Percentiles rank a stretch among this genome's conserved stretches.
phyloP scores from a whole-genome alignment of 92 coral and sea anemone genomes.

The Pocillopora grandis region DNA sequence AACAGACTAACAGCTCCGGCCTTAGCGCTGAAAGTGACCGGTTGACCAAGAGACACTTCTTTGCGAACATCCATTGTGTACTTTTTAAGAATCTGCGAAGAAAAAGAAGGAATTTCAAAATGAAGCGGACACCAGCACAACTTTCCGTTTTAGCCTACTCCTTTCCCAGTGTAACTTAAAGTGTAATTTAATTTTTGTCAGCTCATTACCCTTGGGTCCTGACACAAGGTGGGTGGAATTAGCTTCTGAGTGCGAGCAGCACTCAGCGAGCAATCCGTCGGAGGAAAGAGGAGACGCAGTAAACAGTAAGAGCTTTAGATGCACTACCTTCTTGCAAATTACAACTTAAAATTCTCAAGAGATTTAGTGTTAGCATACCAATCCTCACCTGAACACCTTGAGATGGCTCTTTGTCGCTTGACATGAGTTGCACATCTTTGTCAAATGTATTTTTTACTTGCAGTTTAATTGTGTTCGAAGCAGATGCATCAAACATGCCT shows the following conservation, averaged over 20 bases:
- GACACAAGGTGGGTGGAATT: no score
- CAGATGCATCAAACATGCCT: constrained; percentile 66
- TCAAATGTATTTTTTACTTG: constrained; percentile 64
- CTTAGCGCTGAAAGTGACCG: constrained; percentile 67
- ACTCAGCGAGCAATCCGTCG: no score
- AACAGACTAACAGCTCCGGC: constrained; percentile 59
- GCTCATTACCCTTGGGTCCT: no score
- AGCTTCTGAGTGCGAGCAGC: no score
- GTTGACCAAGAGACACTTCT: constrained; percentile 44
- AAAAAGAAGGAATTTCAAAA: background rate
- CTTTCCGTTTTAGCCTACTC: no score
- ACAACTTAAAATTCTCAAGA: background rate
- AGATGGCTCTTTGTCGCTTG: constrained; percentile 79
- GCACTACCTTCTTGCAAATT: background rate
- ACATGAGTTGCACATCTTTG: constrained; percentile 60
- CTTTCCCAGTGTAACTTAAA: no score
- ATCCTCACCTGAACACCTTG: constrained; percentile 64
- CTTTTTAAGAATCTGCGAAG: constrained; percentile 50
- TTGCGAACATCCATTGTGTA: constrained; percentile 51
- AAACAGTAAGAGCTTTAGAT: background rate
- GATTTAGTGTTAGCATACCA: background rate
- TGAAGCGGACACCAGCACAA: no score
- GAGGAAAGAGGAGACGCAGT: no score
- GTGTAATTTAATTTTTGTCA: no score
- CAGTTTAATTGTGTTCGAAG: constrained; percentile 61